phyloP scores from a whole-genome alignment of 1,140 invertebrate genomes.

The Mizuhopecten yessoensis region DNA sequence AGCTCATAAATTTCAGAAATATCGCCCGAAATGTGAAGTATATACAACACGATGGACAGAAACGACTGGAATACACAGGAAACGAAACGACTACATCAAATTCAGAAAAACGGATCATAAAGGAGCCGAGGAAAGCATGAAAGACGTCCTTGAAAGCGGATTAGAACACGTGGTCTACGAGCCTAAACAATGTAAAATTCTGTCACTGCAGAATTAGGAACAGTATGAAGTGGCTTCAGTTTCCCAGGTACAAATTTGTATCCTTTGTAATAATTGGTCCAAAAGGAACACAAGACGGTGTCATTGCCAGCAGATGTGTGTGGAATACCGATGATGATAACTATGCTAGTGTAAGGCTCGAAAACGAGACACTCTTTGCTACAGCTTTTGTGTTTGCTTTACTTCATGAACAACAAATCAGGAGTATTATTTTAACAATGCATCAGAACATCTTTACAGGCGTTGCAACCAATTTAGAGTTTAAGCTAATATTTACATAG shows the following conservation, averaged over 20 bases:
- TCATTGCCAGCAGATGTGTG: constrained; percentile 43
- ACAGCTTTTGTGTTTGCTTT: constrained; percentile 53
- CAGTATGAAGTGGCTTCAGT: constrained; percentile 52
- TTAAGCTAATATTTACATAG: too few relatives aligned
- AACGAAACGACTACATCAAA: constrained; percentile 54
- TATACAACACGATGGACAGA: constrained; percentile 48
- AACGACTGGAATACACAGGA: constrained; percentile 49
- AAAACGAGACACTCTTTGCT: constrained; percentile 50
- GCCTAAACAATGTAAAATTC: constrained; percentile 36
- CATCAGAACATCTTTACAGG: too few relatives aligned
- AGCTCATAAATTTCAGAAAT: constrained; percentile 3
- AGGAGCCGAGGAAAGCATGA: background rate
- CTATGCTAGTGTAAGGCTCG: constrained; percentile 44
- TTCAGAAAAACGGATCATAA: constrained; percentile 50
- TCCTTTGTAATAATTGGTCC: constrained; percentile 55
- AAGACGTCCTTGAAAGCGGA: background rate
- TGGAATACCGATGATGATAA: constrained; percentile 52
- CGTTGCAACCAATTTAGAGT: too few relatives aligned
- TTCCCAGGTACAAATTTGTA: constrained; percentile 60
- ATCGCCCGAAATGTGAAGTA: constrained; percentile 45
- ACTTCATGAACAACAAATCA: constrained; percentile 45
- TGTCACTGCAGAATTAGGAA: constrained; percentile 48
- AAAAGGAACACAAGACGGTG: constrained; percentile 27
- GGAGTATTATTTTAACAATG: too few relatives aligned
- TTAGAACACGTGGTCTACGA: constrained; percentile 45